Evolutionary conservation across 2,888 invertebrate genomes (phyloP).

Genomic region (Diaphora mendica): DNA sequence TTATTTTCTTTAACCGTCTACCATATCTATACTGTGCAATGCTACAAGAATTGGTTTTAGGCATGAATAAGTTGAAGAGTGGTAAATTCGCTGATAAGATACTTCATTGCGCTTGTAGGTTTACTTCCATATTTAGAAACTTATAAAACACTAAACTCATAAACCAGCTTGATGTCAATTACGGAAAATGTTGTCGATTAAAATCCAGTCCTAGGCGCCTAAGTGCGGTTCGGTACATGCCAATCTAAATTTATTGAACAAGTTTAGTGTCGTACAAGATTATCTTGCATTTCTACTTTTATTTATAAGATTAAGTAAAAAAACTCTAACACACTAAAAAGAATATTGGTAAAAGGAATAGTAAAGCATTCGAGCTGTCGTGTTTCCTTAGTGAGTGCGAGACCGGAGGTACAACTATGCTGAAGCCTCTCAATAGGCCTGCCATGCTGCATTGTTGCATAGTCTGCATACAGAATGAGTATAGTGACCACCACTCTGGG

Average conservation of each 20-base stretch:
- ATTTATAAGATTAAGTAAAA: background rate
- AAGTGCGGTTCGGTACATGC: conserved; percentile 12
- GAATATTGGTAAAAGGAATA: no score
- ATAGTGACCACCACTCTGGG: no score
- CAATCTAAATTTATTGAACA: conserved; percentile 24
- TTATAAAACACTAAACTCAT: background rate
- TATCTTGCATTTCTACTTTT: conserved; percentile 12
- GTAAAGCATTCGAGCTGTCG: no score
- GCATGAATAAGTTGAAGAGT: no score
- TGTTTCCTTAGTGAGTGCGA: no score
- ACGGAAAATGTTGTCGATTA: background rate
- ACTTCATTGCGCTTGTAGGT: background rate
- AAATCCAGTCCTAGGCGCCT: conserved; percentile 10
- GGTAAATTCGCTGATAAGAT: background rate
- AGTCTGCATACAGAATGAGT: no score
- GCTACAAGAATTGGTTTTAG: no score
- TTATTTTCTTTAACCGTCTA: no score
- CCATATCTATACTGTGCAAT: no score
- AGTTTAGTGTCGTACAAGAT: conserved; percentile 29
- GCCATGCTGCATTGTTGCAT: no score
- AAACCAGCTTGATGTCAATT: conserved; percentile 2
- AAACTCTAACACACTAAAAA: background rate
- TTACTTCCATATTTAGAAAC: background rate
- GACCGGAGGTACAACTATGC: no score
- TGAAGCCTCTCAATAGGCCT: no score